phyloP scores from a whole-genome alignment of 2,113 vertebrate species.

The Rhinolophus sinicus region DNA sequence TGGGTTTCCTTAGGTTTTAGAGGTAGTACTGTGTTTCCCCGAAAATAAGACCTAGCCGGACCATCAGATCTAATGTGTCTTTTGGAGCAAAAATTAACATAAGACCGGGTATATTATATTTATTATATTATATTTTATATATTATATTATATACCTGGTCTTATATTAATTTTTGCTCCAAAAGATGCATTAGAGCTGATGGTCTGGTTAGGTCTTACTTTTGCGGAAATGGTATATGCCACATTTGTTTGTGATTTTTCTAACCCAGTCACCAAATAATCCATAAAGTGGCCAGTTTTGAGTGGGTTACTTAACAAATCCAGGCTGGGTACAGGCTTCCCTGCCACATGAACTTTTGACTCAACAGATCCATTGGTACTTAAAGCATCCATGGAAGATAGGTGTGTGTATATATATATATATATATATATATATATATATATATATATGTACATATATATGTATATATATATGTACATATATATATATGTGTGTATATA shows the following conservation, averaged over 20 bases:
- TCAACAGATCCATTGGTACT: neutral
- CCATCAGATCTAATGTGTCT: too few relatives aligned
- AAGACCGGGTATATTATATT: too few relatives aligned
- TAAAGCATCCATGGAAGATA: neutral
- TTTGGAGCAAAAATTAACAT: too few relatives aligned
- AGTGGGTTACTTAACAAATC: neutral
- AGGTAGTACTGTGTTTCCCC: neutral
- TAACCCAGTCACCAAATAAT: neutral
- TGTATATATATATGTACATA: neutral
- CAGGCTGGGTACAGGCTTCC: neutral
- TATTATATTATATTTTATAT: too few relatives aligned
- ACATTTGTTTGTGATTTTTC: neutral
- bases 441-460: neutral
- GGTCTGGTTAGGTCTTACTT: too few relatives aligned
- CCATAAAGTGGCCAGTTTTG: neutral
- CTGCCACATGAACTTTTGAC: neutral
- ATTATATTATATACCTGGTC: too few relatives aligned
- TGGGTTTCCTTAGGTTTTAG: neutral
- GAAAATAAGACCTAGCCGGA: too few relatives aligned
- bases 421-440: too few relatives aligned
- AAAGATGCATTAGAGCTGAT: too few relatives aligned
- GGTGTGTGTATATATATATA: neutral
- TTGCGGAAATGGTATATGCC: neutral
- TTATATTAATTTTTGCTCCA: too few relatives aligned
- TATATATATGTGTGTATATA: neutral